phyloP scores from a whole-genome alignment of 2,888 invertebrate genomes.

The Dryadula phaetusa region DNA sequence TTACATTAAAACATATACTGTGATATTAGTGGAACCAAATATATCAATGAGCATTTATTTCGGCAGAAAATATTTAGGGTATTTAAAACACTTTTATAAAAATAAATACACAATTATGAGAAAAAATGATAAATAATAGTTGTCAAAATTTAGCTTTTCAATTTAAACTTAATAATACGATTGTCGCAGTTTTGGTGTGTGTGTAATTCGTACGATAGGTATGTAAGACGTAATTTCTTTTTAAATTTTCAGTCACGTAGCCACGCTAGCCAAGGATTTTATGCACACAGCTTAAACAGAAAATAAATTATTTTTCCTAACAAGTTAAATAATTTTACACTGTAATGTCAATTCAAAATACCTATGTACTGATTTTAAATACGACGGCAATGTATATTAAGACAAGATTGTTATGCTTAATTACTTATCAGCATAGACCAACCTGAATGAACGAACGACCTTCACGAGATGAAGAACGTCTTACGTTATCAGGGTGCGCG shows the following conservation, averaged over 20 bases:
- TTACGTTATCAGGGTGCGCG: constrained; percentile 66
- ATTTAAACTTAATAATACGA: not conserved
- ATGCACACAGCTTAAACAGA: constrained; percentile 31
- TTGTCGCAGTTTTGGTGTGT: not conserved
- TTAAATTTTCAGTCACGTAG: constrained; percentile 51
- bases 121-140: not conserved
- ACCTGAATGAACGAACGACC: constrained; percentile 55
- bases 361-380: not conserved
- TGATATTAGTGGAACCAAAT: no score
- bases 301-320: constrained; percentile 28
- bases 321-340: constrained; percentile 34
- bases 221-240: constrained; percentile 47
- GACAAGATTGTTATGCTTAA: constrained; percentile 3
- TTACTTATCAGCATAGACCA: constrained; percentile 29
- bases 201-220: constrained; percentile 24
- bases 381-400: constrained; percentile 3
- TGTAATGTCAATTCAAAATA: constrained; percentile 23
- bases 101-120: no score
- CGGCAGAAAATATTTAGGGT: no score
- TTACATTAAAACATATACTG: no score
- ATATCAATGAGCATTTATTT: no score
- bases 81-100: no score
- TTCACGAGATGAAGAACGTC: constrained; percentile 48
- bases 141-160: not conserved
- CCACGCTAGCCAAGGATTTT: constrained; percentile 32